phyloP scores from a whole-genome alignment of 2,113 vertebrate genomes.

The Zosterops japonicus region DNA sequence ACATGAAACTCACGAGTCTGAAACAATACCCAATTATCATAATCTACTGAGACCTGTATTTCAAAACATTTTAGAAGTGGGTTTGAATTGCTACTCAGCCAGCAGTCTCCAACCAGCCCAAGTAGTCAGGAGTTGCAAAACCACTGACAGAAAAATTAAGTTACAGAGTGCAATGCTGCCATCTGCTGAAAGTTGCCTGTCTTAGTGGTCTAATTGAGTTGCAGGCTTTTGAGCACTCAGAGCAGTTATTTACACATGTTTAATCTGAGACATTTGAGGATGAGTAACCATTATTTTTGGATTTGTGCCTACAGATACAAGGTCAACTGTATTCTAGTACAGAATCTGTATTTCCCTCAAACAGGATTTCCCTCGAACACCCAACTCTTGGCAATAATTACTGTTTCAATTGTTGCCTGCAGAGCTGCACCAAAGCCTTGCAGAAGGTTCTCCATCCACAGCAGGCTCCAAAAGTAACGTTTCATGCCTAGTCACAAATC shows the following conservation, averaged over 20 bases:
- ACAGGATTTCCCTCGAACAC: not conserved
- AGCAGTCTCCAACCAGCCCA: not conserved
- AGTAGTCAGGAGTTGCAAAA: not conserved
- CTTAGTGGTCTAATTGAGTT: not conserved
- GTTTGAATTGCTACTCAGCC: not conserved
- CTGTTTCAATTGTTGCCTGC: rapidly evolving
- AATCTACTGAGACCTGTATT: constrained; percentile 27
- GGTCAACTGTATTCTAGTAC: not conserved
- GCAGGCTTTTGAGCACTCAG: not conserved
- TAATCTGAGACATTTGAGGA: not conserved
- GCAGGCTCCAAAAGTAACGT: not conserved
- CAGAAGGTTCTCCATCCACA: not conserved
- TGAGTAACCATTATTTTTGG: not conserved
- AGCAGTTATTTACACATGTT: not conserved
- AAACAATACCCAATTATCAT: constrained; percentile 39
- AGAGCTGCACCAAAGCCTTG: not conserved
- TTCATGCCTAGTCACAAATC: not conserved
- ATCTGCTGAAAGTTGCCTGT: constrained; percentile 8
- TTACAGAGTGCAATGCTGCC: constrained; percentile 64
- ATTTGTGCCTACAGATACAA: not conserved
- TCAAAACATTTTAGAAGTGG: constrained; percentile 38
- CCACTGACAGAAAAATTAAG: not conserved
- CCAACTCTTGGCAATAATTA: not conserved
- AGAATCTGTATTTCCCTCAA: not conserved
- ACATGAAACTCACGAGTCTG: not conserved